A percentile compares a stretch with the other conserved stretches of the same genome.
These are phyloP conservation scores for Poecilia wingei DNA, from an alignment of 2,797 vertebrate species.

Conservation along the genomic window DNA sequence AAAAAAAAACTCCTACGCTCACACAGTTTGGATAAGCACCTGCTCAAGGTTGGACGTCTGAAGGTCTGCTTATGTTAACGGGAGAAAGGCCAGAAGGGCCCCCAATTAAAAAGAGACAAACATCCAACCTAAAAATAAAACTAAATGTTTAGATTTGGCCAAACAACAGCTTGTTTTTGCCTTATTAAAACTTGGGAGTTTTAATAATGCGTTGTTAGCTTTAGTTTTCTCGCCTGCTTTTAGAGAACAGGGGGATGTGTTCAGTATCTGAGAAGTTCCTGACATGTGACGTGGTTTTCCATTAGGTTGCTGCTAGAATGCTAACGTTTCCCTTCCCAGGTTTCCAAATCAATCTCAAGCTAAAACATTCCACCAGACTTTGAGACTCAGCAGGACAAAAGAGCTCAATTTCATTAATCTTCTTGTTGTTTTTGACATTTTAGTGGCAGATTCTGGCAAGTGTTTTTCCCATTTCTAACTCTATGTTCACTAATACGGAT, in stretches of 20 bases:
- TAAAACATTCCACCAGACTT: background rate
- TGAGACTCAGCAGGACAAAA: too few relatives aligned
- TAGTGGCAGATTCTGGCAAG: too few relatives aligned
- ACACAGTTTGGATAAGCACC: conserved; percentile 45
- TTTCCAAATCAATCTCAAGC: background rate
- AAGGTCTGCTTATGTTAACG: conserved; percentile 41
- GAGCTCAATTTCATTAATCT: too few relatives aligned
- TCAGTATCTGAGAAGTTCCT: too few relatives aligned
- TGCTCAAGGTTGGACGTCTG: conserved; percentile 58
- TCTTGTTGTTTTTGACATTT: too few relatives aligned
- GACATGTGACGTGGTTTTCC: background rate
- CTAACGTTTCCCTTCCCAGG: background rate
- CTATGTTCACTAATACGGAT: too few relatives aligned
- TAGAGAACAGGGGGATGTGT: background rate
- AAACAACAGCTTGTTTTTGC: background rate
- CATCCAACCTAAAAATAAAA: background rate
- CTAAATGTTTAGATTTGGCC: background rate
- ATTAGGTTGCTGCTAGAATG: background rate
- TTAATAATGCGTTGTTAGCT: background rate
- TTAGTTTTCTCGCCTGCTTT: background rate
- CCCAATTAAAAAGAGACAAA: conserved; percentile 1
- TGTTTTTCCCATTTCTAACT: too few relatives aligned
- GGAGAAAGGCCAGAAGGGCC: background rate
- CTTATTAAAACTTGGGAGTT: background rate
- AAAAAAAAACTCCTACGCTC: background rate